Conservation (phyloP, 2,888 invertebrate species). For the Melanargia galathea region DNA sequence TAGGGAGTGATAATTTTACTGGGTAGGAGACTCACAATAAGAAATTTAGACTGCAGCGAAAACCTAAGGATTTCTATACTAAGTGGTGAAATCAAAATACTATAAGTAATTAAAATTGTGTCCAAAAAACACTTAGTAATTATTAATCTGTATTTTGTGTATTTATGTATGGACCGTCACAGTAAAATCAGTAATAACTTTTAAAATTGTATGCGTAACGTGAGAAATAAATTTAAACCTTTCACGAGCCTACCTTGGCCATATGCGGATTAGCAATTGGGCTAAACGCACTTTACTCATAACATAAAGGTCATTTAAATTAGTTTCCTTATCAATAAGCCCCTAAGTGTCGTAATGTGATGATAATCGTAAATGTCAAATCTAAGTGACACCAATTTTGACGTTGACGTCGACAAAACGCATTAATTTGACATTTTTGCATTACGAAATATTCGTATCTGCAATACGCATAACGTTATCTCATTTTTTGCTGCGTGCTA, state of each 20-base stretch:
- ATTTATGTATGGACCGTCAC: background rate
- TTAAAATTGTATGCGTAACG: conserved; percentile 14
- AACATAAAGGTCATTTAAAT: conserved; percentile 21
- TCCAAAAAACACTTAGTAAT: too few species aligned
- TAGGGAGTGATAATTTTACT: too few species aligned
- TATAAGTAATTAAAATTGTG: too few species aligned
- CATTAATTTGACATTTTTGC: conserved; percentile 25
- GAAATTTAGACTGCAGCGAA: too few species aligned
- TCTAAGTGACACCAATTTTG: conserved; percentile 31
- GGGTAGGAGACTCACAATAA: too few species aligned
- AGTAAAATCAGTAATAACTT: conserved; percentile 2
- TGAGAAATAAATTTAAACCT: conserved; percentile 13
- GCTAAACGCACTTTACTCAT: conserved; percentile 20
- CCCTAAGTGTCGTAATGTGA: conserved; percentile 27
- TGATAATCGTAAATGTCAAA: conserved; percentile 31
- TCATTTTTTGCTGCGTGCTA: background rate
- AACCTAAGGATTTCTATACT: too few species aligned
- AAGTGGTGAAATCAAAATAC: too few species aligned
- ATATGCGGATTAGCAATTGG: conserved; percentile 15
- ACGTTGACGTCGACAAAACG: conserved; percentile 22
- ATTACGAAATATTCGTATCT: conserved; percentile 9
- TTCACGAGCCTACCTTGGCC: conserved; percentile 18
- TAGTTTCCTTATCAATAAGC: conserved; percentile 29
- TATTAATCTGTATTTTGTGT: too few species aligned
- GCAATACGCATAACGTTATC: conserved; percentile 4